A percentile compares a stretch with the other conserved stretches of the same genome.
phyloP scores from a whole-genome alignment of 2,797 vertebrate species.

The Ibycter americanus region DNA sequence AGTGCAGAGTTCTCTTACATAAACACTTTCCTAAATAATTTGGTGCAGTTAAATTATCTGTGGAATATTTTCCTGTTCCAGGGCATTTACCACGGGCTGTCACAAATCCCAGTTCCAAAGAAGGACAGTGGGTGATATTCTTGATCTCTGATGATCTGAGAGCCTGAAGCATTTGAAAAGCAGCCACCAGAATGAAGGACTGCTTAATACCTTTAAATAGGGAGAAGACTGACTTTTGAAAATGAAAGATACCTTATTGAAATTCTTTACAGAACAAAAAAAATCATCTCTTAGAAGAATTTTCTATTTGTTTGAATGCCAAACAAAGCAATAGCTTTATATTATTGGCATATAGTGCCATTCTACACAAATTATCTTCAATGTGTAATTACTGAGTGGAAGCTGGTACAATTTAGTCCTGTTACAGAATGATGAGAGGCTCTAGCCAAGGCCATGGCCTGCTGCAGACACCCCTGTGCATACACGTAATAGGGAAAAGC shows the following conservation, averaged over 20 bases:
- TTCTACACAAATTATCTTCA: background rate
- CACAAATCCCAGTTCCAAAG: background rate
- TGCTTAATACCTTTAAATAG: slow-evolving; percentile 16
- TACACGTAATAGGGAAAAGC: background rate
- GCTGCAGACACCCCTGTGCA: background rate
- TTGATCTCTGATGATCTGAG: background rate
- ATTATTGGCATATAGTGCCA: background rate
- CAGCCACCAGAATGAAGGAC: background rate
- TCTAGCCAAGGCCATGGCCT: background rate
- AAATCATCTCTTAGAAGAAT: background rate
- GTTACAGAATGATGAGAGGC: background rate
- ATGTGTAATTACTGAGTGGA: background rate
- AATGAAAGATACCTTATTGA: slow-evolving; percentile 1
- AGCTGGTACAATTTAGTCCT: background rate
- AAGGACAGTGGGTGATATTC: background rate
- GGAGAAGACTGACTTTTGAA: background rate
- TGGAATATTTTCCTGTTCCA: slow-evolving; percentile 1
- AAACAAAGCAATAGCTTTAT: background rate
- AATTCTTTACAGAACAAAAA: background rate
- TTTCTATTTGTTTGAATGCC: background rate
- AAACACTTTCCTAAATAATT: background rate
- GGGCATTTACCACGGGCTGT: slow-evolving; percentile 1
- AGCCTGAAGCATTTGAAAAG: slow-evolving; percentile 35
- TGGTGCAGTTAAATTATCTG: slow-evolving; percentile 15
- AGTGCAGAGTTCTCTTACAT: background rate